Base-by-base conservation (phyloP, 2,888 invertebrate genomes). In the Trachelus iudaicus region DNA sequence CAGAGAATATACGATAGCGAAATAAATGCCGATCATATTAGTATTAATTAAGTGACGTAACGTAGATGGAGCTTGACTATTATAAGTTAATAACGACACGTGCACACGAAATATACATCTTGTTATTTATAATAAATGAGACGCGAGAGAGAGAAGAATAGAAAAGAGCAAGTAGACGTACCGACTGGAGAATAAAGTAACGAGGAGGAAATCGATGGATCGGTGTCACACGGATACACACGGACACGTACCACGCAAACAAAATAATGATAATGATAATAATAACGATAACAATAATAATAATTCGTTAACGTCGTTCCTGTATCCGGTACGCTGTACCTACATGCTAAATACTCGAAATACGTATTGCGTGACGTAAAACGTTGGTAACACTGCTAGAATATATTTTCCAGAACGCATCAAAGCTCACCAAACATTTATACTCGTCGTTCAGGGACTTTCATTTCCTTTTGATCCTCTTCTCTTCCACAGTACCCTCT, bases 91-190 rank as follows among this genome's bases (percentile, higher is more conserved):
- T 56, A 88, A 86, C 83, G 82, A 88, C 85, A 89, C 88, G 83
- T 89, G 89, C 89, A 87, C 90, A 90, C 89, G 87, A 89, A 86
- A 84, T 85, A 90, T 90, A 89, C 88, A 90, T 88, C 87, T 88
- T 90, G 90, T 90, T 90, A 90, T 90, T 90, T 90, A 88, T 90
- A 90, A 90, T 90, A 90, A 90, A 90, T 83, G 79, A 82, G 83
- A 78, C 82, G 83, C 3, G 56, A 23, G 23, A 56, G 23, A 9
- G 23, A 87, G 83, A 84, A 83, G 81, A 69, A 69, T 73, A 56
- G 76, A 83, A 81, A 69, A 69, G 73, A 56, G 76, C 33, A 23
- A 23, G 23, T 9, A 23, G 23, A 56, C 23, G 6, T 56, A 23
- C 23, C 0, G 23, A 23, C 23, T 23, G 9, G 23, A 56, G 23